Percentiles rank a stretch among this genome's conserved stretches.
These are phyloP conservation scores for Drosophila quadrilineata DNA, from an alignment of 1,140 invertebrate species.

Conservation along the genomic window DNA sequence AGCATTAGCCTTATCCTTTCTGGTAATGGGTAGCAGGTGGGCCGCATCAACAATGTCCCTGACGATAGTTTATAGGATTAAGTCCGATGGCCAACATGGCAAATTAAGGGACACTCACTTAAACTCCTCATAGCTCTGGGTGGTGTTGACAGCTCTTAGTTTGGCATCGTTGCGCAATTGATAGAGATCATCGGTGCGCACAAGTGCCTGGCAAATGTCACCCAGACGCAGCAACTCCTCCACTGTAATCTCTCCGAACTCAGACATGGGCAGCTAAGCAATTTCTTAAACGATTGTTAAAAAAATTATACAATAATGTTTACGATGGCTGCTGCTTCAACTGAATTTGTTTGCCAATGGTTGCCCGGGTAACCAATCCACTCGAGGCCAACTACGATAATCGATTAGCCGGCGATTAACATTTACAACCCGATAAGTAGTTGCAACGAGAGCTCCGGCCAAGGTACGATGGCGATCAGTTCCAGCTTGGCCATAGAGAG, in stretches of 20 bases:
- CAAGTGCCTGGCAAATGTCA: conserved; percentile 46
- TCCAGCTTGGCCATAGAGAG: conserved; percentile 3
- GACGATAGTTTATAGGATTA: background rate
- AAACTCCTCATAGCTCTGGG: conserved; percentile 84
- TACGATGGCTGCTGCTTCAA: background rate
- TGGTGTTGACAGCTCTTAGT: conserved; percentile 83
- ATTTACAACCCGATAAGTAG: conserved; percentile 51
- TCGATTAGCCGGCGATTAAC: conserved; percentile 54
- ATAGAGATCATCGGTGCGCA: conserved; percentile 82
- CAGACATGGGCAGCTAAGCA: conserved; percentile 17
- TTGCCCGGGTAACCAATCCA: conserved; percentile 55
- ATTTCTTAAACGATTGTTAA: background rate
- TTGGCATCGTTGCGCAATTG: conserved; percentile 85
- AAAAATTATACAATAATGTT: background rate
- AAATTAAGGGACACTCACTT: conserved; percentile 65
- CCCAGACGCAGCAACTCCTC: conserved; percentile 60
- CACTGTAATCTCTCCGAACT: conserved; percentile 48
- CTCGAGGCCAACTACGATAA: conserved; percentile 33
- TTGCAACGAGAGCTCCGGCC: background rate
- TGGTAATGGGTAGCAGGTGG: conserved; percentile 80
- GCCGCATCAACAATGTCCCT: conserved; percentile 82
- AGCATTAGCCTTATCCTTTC: conserved; percentile 76
- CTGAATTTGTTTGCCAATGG: conserved; percentile 39
- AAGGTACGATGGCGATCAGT: conserved; percentile 32
- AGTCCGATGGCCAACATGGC: too few species aligned